Percentiles rank a stretch among this genome's conserved stretches.
Conservation (phyloP, 2,888 invertebrate genomes). For the Pseudoips prasinana region DNA sequence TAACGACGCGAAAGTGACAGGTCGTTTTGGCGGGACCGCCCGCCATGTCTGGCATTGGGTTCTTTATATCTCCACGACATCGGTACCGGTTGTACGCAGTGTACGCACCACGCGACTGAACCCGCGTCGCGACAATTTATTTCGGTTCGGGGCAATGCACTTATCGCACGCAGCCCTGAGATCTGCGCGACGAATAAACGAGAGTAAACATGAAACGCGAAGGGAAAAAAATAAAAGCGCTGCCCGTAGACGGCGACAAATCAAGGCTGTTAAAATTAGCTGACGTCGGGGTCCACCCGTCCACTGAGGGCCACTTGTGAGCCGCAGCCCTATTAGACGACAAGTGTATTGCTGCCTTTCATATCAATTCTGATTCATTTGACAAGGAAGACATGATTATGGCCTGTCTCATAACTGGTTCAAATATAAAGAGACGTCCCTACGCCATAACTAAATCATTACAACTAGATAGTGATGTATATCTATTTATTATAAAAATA, state of each 20-base stretch:
- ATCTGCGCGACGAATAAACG: conserved; percentile 61
- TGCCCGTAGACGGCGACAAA: conserved; percentile 48
- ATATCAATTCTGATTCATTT: conserved; percentile 2
- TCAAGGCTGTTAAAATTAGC: conserved; percentile 47
- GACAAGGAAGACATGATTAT: too few species aligned
- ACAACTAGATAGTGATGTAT: too few species aligned
- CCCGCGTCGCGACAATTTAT: conserved; percentile 77
- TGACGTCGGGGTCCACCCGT: conserved; percentile 2
- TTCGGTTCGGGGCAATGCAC: conserved; percentile 81
- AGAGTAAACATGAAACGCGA: conserved; percentile 61
- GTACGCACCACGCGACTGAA: conserved; percentile 64
- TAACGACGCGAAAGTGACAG: conserved; percentile 54
- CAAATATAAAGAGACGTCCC: too few species aligned
- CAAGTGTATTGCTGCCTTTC: conserved; percentile 10
- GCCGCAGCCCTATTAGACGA: conserved; percentile 1
- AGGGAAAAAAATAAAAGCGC: conserved; percentile 48
- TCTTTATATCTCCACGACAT: conserved; percentile 48
- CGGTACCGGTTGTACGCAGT: conserved; percentile 76
- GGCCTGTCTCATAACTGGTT: too few species aligned
- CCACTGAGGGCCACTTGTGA: conserved; percentile 10
- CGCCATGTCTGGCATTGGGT: conserved; percentile 49
- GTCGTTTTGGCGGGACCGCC: conserved; percentile 53
- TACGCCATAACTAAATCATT: not conserved
- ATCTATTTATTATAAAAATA: conserved; percentile 13
- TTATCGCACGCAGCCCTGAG: conserved; percentile 71